phyloP scores from a whole-genome alignment of 2,888 invertebrate genomes.

The Conistra vaccinii region DNA sequence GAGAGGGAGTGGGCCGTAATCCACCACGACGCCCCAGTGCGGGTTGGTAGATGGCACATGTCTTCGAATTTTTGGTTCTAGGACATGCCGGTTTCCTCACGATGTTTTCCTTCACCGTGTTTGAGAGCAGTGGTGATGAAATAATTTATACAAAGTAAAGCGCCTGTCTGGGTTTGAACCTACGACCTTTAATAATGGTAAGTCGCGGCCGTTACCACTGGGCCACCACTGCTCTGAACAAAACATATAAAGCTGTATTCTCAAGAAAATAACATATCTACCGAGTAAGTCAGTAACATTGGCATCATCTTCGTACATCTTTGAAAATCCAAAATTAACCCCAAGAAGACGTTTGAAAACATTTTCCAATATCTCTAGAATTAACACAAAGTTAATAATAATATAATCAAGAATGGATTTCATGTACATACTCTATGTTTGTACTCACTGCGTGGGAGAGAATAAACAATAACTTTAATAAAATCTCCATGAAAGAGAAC shows the following conservation, averaged over 20 bases:
- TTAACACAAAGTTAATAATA: constrained; percentile 30
- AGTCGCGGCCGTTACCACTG: too few species aligned
- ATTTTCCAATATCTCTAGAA: constrained; percentile 10
- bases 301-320: not conserved
- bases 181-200: too few species aligned
- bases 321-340: not conserved
- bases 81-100: too few species aligned
- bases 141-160: too few species aligned
- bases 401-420: constrained; percentile 17
- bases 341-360: constrained; percentile 17
- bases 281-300: not conserved
- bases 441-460: constrained; percentile 17
- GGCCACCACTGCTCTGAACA: too few species aligned
- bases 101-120: too few species aligned
- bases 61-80: too few species aligned
- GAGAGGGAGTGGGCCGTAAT: too few species aligned
- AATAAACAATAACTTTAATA: constrained; percentile 37
- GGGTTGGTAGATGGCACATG: too few species aligned
- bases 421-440: constrained; percentile 15
- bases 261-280: not conserved
- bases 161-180: too few species aligned
- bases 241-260: not conserved
- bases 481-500: constrained; percentile 10
- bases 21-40: too few species aligned
- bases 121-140: too few species aligned